These are phyloP conservation scores for Zygogramma bicolorata DNA, from an alignment of 2,888 invertebrate genomes.

Conservation along the genomic window DNA sequence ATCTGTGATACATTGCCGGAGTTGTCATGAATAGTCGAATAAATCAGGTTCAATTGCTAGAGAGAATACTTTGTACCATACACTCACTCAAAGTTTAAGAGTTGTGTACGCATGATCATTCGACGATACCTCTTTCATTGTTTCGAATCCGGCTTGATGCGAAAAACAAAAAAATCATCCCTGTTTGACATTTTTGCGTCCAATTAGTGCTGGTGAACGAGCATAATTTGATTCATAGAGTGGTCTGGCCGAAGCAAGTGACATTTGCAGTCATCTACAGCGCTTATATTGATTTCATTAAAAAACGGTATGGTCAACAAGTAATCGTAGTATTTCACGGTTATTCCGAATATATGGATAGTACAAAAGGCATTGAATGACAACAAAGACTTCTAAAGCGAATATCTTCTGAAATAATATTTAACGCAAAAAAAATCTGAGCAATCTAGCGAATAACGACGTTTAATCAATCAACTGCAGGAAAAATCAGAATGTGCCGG, in stretches of 20 bases:
- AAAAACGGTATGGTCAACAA: background rate
- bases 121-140: background rate
- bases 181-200: slow-evolving; percentile 19
- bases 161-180: slow-evolving; percentile 25
- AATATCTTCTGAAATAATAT: background rate
- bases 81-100: background rate
- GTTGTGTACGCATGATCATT: background rate
- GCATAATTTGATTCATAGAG: slow-evolving; percentile 6
- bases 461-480: background rate
- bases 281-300: background rate
- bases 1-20: no score
- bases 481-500: slow-evolving; percentile 8
- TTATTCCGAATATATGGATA: slow-evolving; percentile 9
- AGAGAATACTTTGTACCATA: background rate
- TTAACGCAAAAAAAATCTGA: background rate
- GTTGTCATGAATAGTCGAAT: no score
- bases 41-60: background rate
- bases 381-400: background rate
- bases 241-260: slow-evolving; percentile 13
- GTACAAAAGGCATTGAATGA: slow-evolving; percentile 13
- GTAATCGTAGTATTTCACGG: slow-evolving; percentile 7
- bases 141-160: slow-evolving; percentile 6
- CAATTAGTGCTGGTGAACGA: no score
- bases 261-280: background rate
- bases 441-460: background rate